Evolutionary conservation across 2,113 vertebrate species (phyloP).

Genomic region (Crotalus horridus): DNA sequence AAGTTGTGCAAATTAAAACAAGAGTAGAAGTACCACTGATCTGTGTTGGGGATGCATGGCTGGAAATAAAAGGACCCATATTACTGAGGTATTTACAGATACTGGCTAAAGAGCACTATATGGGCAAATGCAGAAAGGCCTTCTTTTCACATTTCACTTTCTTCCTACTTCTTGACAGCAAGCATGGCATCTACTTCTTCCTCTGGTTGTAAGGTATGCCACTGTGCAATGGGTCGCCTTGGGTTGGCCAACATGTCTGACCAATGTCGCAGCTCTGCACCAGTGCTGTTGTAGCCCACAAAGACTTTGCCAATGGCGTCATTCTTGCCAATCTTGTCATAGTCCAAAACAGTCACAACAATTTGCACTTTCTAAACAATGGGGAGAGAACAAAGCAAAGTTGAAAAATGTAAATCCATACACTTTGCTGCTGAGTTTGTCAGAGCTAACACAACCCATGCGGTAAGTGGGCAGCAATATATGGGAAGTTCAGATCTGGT

Average conservation of each 20-base stretch:
- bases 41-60: constrained; percentile 72
- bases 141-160: constrained; percentile 52
- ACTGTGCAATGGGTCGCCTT: constrained; percentile 96
- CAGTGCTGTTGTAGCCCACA: constrained; percentile 97
- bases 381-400: constrained; percentile 7
- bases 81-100: constrained; percentile 99
- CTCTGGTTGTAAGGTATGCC: constrained; percentile 94
- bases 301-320: constrained; percentile 99
- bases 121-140: constrained; percentile 85
- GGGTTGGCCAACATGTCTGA: constrained; percentile 99
- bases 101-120: constrained; percentile 97
- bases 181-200: constrained; percentile 97
- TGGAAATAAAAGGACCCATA: constrained; percentile 87
- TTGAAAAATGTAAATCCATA: background rate
- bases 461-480: background rate
- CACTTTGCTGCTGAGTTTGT: background rate
- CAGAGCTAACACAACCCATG: background rate
- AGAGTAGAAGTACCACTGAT: constrained; percentile 72
- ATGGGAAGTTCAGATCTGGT: background rate
- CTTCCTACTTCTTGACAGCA: constrained; percentile 89
- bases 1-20: constrained; percentile 78
- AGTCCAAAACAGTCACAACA: constrained; percentile 99
- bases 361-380: constrained; percentile 94
- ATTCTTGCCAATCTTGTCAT: constrained; percentile 99
- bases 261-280: constrained; percentile 97